phyloP scores from a whole-genome alignment of 2,888 invertebrate species.

The Eutolmus rufibarbis region DNA sequence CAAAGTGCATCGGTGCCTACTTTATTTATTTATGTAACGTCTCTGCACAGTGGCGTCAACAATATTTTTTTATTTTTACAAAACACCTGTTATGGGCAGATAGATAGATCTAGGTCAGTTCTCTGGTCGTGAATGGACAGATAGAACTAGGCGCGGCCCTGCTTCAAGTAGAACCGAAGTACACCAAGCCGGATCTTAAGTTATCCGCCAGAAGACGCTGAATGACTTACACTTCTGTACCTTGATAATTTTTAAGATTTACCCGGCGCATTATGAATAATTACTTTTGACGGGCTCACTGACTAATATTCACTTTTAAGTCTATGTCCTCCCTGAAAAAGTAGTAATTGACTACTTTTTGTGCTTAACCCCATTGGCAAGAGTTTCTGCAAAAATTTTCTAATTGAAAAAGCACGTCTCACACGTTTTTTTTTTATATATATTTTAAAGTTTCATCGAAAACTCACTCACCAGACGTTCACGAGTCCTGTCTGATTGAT shows the following conservation, averaged over 20 bases:
- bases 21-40: constrained; percentile 3
- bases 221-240: not conserved
- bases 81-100: not conserved
- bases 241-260: not conserved
- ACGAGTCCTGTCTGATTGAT: constrained; percentile 6
- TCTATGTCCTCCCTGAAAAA: not conserved
- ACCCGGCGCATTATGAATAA: not conserved
- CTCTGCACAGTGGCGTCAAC: not conserved
- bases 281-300: not conserved
- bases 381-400: not conserved
- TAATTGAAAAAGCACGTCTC: not conserved
- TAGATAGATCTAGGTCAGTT: not conserved
- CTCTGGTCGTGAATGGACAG: not conserved
- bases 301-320: not conserved
- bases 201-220: not conserved
- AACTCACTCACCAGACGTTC: not conserved
- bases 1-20: not conserved
- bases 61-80: not conserved
- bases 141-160: not conserved
- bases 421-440: not conserved
- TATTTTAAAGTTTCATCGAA: not conserved
- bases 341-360: not conserved
- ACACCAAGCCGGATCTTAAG: not conserved
- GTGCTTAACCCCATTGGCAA: not conserved
- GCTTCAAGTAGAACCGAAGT: not conserved